Evolutionary conservation across 2,888 invertebrate species (phyloP), one percentile per base, ranked within the genome.

Genomic region (Andrena fulva): DNA sequence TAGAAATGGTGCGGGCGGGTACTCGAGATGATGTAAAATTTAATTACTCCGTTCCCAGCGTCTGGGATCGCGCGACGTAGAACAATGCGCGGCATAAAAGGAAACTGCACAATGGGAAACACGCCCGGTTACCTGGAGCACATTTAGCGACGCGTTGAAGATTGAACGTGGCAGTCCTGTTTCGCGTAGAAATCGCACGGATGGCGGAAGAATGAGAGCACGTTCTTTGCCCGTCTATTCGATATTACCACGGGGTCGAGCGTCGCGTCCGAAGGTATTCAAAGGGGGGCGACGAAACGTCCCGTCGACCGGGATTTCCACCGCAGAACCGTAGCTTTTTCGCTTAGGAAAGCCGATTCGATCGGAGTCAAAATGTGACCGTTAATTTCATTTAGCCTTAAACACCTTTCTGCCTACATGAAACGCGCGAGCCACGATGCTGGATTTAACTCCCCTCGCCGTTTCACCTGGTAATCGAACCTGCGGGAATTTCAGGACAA

Each of bases 31-130:
- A 42, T 31, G 67, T 72, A 67, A 77, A 77, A 71, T 77, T 77
- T 77, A 67, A 77, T 77, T 71, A 66, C 71, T 60, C 35, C 48
- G 63, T 70, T 77, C 63, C 76, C 3, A 56, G 48, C 50, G 56
- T 64, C 60, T 33, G 35, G 27, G 66, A 64, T 35, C 31, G 48
- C 42, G 35, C 35, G 33, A 33, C 33, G 10, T 8, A 10, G 64
- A 77, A 66, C 70, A 77, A 64, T 56, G 59, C n/a, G 3, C 31
- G 7, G 16, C 48, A 62, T 59, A 29, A 71, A 42, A 64, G 64
- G 69, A 29, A 71, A 71, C 35, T 48, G 29, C 70, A 31, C 64
- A 63, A 63, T 48, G 48, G 29, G 33, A 63, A 10, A 50, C 48
- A 27, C 35, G 52, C 24, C 29, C 56, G 70, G 20, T 70, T 59